Conservation (phyloP, 2,113 vertebrate genomes). For the Nibea coibor region DNA sequence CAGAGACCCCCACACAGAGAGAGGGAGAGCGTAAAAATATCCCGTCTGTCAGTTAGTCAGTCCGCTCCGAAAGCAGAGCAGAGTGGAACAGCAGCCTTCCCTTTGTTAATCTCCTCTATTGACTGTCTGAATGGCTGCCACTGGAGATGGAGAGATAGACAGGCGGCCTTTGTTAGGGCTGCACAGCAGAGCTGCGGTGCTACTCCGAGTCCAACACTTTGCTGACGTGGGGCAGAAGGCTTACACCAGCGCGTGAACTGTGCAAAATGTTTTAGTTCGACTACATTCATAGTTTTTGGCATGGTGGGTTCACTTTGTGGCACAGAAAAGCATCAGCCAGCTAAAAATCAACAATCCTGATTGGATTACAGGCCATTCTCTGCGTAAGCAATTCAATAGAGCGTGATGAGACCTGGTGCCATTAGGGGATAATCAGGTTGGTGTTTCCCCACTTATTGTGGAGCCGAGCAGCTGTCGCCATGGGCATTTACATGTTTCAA, state of each 20-base stretch:
- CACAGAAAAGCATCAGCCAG: slow-evolving; percentile 3
- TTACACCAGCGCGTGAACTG: not conserved
- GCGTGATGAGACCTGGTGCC: slow-evolving; percentile 37
- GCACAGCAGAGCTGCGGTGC: slow-evolving; percentile 21
- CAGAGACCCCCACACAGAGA: slow-evolving; percentile 14
- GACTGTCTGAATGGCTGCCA: slow-evolving; percentile 64
- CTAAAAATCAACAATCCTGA: slow-evolving; percentile 50
- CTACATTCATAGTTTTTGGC: not conserved
- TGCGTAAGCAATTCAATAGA: slow-evolving; percentile 48
- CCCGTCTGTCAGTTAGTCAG: slow-evolving; percentile 46
- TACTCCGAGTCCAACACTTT: slow-evolving; percentile 2
- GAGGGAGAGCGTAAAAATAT: slow-evolving; percentile 38
- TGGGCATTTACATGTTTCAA: slow-evolving; percentile 32
- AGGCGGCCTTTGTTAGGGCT: slow-evolving; percentile 57
- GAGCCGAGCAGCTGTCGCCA: slow-evolving; percentile 41
- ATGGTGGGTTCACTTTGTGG: not conserved
- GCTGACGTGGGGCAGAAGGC: slow-evolving; percentile 11
- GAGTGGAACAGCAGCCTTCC: slow-evolving; percentile 51
- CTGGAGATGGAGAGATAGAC: slow-evolving; percentile 62
- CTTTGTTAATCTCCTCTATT: slow-evolving; percentile 60
- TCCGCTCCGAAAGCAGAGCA: slow-evolving; percentile 38
- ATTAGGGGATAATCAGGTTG: slow-evolving; percentile 51
- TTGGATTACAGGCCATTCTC: slow-evolving; percentile 46
- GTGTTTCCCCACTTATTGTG: slow-evolving; percentile 22
- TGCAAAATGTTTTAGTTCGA: not conserved